Percentiles rank a stretch among this genome's conserved stretches.
Conservation (phyloP, 2,888 invertebrate species). For the Amblyteles armatorius region DNA sequence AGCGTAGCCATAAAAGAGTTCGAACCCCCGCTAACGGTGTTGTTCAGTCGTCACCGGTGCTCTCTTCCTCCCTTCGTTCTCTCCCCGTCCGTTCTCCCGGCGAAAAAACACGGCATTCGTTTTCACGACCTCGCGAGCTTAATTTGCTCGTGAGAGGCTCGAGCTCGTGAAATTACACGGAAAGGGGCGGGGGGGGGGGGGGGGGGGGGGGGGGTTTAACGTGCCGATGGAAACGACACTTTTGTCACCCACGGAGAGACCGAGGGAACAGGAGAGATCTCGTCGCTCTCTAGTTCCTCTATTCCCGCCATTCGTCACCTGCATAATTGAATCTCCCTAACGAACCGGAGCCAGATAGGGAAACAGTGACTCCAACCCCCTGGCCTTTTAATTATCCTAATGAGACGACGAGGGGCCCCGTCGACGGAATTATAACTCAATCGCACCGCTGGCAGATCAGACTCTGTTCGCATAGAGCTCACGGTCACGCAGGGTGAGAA, state of each 20-base stretch:
- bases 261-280: neutral
- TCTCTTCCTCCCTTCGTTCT: conserved; percentile 4
- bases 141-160: conserved; percentile 8
- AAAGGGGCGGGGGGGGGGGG: neutral
- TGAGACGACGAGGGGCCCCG: conserved; percentile 37
- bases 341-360: conserved; percentile 25
- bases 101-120: conserved; percentile 46
- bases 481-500: neutral
- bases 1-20: conserved; percentile 72
- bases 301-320: conserved; percentile 37
- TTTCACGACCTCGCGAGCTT: conserved; percentile 6
- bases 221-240: conserved; percentile 12
- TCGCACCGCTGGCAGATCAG: conserved; percentile 6
- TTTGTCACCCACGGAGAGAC: conserved; percentile 1
- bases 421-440: conserved; percentile 37
- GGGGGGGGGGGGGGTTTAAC: neutral
- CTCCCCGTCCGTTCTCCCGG: neutral
- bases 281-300: conserved; percentile 7
- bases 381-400: conserved; percentile 57
- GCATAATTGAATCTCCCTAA: conserved; percentile 50
- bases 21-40: conserved; percentile 65
- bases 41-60: conserved; percentile 43
- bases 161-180: conserved; percentile 4
- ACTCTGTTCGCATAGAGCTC: neutral
- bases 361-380: conserved; percentile 8